Evolutionary conservation across 2,113 vertebrate species (phyloP), one percentile per base, ranked within the genome.

Genomic region (Callopanchax toddi): DNA sequence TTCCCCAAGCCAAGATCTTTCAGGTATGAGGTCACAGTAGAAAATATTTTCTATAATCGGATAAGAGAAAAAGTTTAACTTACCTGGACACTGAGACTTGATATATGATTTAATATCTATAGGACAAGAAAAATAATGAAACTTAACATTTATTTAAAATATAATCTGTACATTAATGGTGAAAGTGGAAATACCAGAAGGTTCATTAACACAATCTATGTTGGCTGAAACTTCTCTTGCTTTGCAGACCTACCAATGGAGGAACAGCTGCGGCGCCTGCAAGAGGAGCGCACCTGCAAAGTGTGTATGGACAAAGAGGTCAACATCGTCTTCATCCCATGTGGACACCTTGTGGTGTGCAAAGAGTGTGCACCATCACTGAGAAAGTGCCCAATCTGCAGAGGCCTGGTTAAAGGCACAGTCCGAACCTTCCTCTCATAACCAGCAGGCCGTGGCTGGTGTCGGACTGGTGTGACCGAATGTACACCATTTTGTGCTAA

Each of bases 271-370:
- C 78, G 83, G 1, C 91, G 85, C 11, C 89, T 98, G 56, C 93
- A 78, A 71, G 94, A 97, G 45, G 94, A 96, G 62, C 91, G 91
- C 12, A 94, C 86, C 25, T 98, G 96, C 83, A 96, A 95, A 76
- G 95, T 98, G 73, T 98, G 96, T 81, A 93, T 96, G 95, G 96
- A 97, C 65, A 94, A 79, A 48, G 85, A 94, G 0, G 94, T 96
- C 55, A 92, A 93, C 71, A 87, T 97, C 0, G 94, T 97, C 48
- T 96, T 99, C 40, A 93, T 98, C 32, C 96, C 96, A 1, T 97
- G 96, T 20, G 95, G 96, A 62, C 96, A 98, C 84, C 85, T 96
- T 75, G 94, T 96, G 65, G 94, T 94, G 42, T 99, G 96, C 25
- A 82, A 88, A 10, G 92, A 94, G 18, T 99, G 96, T 1, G 93